Evolutionary conservation across 2,113 vertebrate species (phyloP).

Genomic region (Chroicocephalus ridibundus): DNA sequence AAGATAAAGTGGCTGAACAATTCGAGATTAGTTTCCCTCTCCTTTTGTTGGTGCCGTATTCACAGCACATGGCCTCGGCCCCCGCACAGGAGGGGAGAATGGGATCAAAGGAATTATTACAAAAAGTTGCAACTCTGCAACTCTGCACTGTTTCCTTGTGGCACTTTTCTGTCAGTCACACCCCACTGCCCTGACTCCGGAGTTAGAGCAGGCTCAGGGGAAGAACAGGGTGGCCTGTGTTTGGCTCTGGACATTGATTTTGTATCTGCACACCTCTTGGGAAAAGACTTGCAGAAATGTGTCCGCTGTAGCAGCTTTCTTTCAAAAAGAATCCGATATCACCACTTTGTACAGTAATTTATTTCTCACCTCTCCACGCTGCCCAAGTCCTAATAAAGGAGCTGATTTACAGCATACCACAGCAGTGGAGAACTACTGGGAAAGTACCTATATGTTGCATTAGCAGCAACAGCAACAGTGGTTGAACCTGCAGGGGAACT

Average conservation of each 20-base stretch:
- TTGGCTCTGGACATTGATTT: not conserved
- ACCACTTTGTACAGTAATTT: not conserved
- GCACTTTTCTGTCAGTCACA: not conserved
- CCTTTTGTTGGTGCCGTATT: not conserved
- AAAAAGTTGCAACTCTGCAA: not conserved
- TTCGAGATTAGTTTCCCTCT: not conserved
- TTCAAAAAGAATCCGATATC: not conserved
- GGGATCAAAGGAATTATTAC: not conserved
- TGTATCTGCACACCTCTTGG: not conserved
- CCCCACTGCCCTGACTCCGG: not conserved
- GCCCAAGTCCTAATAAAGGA: not conserved
- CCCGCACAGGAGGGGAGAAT: not conserved
- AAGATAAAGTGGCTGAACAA: not conserved
- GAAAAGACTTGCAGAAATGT: not conserved
- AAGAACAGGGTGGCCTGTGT: not conserved
- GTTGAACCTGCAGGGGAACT: not conserved
- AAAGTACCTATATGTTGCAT: not conserved
- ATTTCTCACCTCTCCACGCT: not conserved
- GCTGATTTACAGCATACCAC: not conserved
- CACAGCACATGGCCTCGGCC: rapidly evolving
- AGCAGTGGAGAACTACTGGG: not conserved
- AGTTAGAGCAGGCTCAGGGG: not conserved
- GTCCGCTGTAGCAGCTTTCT: not conserved
- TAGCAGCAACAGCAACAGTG: not conserved
- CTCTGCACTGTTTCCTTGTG: not conserved